Conservation (phyloP, 1,140 invertebrate species). For the Chlorops oryzae region DNA sequence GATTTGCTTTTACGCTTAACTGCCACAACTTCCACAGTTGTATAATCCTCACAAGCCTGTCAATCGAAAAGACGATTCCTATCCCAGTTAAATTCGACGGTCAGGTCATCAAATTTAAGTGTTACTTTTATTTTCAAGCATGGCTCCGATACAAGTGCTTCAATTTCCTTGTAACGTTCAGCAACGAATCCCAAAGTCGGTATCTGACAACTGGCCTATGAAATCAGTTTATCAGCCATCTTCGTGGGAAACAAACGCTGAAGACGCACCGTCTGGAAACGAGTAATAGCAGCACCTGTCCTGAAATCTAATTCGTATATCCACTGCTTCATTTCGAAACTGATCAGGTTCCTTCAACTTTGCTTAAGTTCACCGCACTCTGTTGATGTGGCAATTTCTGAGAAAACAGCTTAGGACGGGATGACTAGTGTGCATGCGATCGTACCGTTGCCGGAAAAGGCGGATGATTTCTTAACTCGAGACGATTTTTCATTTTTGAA, state of each 20-base stretch:
- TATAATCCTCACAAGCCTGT: conserved; percentile 72
- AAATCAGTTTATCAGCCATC: conserved; percentile 75
- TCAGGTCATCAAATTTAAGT: conserved; percentile 63
- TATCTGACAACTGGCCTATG: conserved; percentile 97
- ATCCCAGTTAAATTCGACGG: conserved; percentile 87
- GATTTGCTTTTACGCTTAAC: conserved; percentile 93
- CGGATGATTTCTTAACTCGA: too few species aligned
- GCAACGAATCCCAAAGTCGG: conserved; percentile 96
- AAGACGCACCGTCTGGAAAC: conserved; percentile 91
- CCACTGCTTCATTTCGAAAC: conserved; percentile 87
- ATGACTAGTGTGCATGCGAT: too few species aligned
- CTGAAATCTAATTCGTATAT: conserved; percentile 95
- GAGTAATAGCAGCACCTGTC: conserved; percentile 96
- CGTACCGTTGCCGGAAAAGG: too few species aligned
- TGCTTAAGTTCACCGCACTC: conserved; percentile 72
- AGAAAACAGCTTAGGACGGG: conserved; percentile 96
- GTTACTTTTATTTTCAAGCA: conserved; percentile 91
- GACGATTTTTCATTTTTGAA: too few species aligned
- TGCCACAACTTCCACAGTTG: conserved; percentile 73
- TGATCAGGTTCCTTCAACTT: conserved; percentile 77
- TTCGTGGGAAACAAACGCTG: conserved; percentile 76
- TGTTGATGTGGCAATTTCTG: conserved; percentile 88
- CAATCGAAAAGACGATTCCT: conserved; percentile 85
- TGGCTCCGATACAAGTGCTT: conserved; percentile 79
- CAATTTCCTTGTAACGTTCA: conserved; percentile 83